A percentile compares a stretch with the other conserved stretches of the same genome.
Evolutionary conservation across 2,888 invertebrate species (phyloP).

Genomic region (Brachypterus glaber): DNA sequence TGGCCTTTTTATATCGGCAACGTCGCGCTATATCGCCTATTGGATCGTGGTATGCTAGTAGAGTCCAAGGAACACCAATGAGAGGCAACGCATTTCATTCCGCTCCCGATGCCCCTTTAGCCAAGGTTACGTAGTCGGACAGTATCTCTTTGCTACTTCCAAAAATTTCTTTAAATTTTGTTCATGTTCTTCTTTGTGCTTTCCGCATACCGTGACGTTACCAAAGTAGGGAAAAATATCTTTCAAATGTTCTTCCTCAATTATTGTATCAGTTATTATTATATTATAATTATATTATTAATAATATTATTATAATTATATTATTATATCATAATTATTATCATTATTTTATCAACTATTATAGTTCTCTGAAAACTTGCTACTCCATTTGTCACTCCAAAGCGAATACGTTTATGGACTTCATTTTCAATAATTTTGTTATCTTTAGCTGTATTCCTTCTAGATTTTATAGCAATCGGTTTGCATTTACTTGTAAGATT

Average conservation of each 20-base stretch:
- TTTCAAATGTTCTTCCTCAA: conserved; percentile 3
- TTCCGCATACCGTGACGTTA: conserved; percentile 6
- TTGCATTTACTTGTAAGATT: conserved; percentile 4
- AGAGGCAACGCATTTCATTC: too few species aligned
- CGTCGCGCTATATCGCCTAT: too few species aligned
- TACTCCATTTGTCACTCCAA: conserved; percentile 10
- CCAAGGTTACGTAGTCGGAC: too few species aligned
- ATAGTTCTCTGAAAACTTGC: conserved; percentile 5
- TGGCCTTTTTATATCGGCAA: too few species aligned
- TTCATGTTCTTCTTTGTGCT: conserved; percentile 5
- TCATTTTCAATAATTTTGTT: conserved; percentile 6
- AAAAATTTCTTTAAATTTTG: conserved; percentile 1
- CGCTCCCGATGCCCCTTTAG: too few species aligned
- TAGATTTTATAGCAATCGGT: conserved; percentile 8
- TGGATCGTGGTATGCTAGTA: too few species aligned
- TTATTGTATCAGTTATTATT: conserved; percentile 4
- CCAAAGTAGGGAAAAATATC: conserved; percentile 5
- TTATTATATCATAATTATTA: too few species aligned
- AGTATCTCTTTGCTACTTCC: too few species aligned
- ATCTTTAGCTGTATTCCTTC: conserved; percentile 5
- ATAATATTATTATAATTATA: too few species aligned
- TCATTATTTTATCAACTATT: too few species aligned
- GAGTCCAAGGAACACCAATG: too few species aligned
- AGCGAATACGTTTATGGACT: conserved; percentile 4
- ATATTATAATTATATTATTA: too few species aligned